phyloP scores from a whole-genome alignment of 2,888 invertebrate genomes.

The Caprella mutica region DNA sequence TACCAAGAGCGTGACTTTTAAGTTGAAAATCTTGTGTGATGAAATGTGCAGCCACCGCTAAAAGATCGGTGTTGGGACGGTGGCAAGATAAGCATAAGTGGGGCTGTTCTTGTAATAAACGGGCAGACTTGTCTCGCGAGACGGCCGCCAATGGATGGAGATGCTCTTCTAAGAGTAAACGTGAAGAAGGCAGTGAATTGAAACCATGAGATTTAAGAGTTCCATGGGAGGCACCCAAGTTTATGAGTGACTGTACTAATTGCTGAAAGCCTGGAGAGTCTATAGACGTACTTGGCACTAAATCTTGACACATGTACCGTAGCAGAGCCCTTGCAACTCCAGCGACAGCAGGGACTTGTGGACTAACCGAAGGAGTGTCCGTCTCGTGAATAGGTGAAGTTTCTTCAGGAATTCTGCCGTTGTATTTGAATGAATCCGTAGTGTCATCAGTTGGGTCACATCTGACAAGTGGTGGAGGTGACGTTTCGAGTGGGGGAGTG shows the following conservation, averaged over 20 bases:
- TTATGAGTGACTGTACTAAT: conserved; percentile 28
- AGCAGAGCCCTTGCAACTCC: conserved; percentile 29
- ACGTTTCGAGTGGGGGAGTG: conserved; percentile 20
- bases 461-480: conserved; percentile 17
- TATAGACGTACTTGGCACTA: conserved; percentile 18
- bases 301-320: conserved; percentile 32
- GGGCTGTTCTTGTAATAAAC: conserved; percentile 23
- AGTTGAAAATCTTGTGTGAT: conserved; percentile 28
- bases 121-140: conserved; percentile 21
- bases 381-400: conserved; percentile 10
- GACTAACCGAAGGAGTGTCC: background rate
- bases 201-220: conserved; percentile 22
- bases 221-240: conserved; percentile 29
- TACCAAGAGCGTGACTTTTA: conserved; percentile 26
- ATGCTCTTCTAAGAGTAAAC: conserved; percentile 22
- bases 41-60: conserved; percentile 28
- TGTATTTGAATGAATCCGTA: background rate
- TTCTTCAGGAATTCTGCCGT: conserved; percentile 1
- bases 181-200: conserved; percentile 19
- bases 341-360: conserved; percentile 23
- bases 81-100: conserved; percentile 30
- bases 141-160: conserved; percentile 23
- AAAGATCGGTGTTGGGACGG: conserved; percentile 15
- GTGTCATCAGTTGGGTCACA: conserved; percentile 6
- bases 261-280: conserved; percentile 25